phyloP scores from a whole-genome alignment of 2,797 vertebrate genomes.

The Pampus argenteus region DNA sequence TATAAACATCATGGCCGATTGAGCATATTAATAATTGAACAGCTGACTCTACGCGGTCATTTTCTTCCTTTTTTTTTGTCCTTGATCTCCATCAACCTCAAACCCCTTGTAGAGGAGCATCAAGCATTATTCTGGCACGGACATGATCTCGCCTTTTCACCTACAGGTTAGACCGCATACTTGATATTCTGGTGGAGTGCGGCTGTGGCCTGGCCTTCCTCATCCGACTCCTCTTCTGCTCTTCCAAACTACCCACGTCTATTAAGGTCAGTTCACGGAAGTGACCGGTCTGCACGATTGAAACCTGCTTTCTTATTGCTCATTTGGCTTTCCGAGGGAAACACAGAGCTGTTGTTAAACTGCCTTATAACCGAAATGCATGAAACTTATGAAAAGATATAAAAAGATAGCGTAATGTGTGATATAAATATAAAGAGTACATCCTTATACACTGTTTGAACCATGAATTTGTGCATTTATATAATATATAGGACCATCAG shows the following conservation, averaged over 20 bases:
- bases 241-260: conserved; percentile 56
- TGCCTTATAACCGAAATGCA: neutral
- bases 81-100: conserved; percentile 59
- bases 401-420: too few relatives aligned
- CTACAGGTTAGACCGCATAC: conserved; percentile 48
- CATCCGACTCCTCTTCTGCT: conserved; percentile 63
- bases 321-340: neutral
- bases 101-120: conserved; percentile 36
- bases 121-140: conserved; percentile 38
- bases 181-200: conserved; percentile 62
- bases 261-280: conserved; percentile 53
- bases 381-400: too few relatives aligned
- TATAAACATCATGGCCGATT: conserved; percentile 7
- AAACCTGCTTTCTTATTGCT: conserved; percentile 7
- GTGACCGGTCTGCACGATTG: conserved; percentile 24
- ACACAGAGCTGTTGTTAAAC: neutral
- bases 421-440: conserved; percentile 39
- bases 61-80: neutral
- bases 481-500: neutral
- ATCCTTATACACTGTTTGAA: too few relatives aligned
- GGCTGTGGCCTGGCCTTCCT: conserved; percentile 52
- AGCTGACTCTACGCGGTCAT: neutral
- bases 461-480: too few relatives aligned
- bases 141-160: conserved; percentile 53
- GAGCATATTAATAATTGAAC: conserved; percentile 33